These are phyloP conservation scores for Pollachius pollachius DNA, from an alignment of 2,113 vertebrate species.

Conservation along the genomic window DNA sequence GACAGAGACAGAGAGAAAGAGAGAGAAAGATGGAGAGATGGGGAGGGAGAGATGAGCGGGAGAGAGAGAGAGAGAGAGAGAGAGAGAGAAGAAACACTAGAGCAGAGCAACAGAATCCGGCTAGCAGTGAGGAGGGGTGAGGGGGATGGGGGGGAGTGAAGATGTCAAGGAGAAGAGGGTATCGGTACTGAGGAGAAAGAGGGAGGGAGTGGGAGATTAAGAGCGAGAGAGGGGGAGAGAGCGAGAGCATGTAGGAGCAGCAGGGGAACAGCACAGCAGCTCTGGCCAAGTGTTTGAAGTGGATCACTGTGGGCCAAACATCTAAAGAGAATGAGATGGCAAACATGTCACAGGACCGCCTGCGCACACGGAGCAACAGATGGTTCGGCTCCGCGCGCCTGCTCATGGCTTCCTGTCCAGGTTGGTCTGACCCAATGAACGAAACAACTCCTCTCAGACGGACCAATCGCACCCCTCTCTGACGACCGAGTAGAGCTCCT, in stretches of 20 bases:
- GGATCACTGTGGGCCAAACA: conserved; percentile 82
- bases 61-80: not conserved
- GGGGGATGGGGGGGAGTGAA: conserved; percentile 49
- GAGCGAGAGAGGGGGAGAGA: conserved; percentile 33
- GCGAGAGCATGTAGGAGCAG: conserved; percentile 12
- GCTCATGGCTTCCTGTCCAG: conserved; percentile 87
- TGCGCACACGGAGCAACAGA: conserved; percentile 91
- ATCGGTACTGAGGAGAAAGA: conserved; percentile 79
- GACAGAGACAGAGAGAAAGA: not conserved
- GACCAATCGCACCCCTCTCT: no score
- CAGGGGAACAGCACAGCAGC: conserved; percentile 40
- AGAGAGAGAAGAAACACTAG: conserved; percentile 18
- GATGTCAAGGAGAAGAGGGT: conserved; percentile 79
- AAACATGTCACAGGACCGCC: conserved; percentile 86
- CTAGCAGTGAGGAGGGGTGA: no score
- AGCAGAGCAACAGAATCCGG: conserved; percentile 11
- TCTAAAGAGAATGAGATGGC: conserved; percentile 90
- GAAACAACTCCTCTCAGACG: conserved; percentile 62
- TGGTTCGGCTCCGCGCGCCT: conserved; percentile 89
- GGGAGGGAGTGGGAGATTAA: conserved; percentile 39
- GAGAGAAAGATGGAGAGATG: no score
- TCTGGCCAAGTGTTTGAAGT: conserved; percentile 87
- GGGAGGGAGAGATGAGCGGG: conserved; percentile 20
- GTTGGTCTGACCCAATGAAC: conserved; percentile 91
- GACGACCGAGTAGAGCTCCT: no score